Conservation (phyloP, 1,140 invertebrate species). For the Carcinoscorpius rotundicauda region DNA sequence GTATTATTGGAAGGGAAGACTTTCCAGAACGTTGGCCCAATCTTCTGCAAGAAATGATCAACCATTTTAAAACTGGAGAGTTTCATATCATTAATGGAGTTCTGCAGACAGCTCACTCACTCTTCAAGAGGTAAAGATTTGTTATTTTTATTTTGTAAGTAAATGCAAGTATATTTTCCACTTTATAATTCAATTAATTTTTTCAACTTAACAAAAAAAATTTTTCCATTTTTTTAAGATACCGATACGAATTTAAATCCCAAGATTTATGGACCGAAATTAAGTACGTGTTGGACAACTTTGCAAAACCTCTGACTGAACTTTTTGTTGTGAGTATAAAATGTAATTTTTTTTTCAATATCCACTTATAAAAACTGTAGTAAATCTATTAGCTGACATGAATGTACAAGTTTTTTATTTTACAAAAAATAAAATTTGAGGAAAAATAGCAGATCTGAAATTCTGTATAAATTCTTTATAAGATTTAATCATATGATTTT, state of each 20-base stretch:
- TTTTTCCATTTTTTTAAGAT: constrained; percentile 32
- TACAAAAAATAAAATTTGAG: too few relatives aligned
- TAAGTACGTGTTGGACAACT: constrained; percentile 85
- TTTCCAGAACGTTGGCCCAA: constrained; percentile 91
- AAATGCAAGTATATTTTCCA: too few relatives aligned
- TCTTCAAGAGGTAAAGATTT: constrained; percentile 62
- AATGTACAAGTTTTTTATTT: too few relatives aligned
- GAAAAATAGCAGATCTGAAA: too few relatives aligned
- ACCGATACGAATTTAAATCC: constrained; percentile 91
- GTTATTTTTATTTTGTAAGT: neutral
- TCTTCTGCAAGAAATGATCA: constrained; percentile 79
- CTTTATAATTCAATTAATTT: too few relatives aligned
- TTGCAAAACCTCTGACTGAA: constrained; percentile 86
- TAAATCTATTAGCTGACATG: neutral
- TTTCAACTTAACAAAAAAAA: too few relatives aligned
- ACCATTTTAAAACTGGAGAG: constrained; percentile 76
- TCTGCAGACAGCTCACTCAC: constrained; percentile 82
- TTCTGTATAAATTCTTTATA: too few relatives aligned
- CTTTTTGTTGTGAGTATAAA: constrained; percentile 57
- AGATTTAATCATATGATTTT: too few relatives aligned
- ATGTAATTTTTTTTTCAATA: constrained; percentile 3
- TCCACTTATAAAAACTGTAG: neutral
- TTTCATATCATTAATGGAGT: constrained; percentile 93
- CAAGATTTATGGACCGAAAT: constrained; percentile 91
- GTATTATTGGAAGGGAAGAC: constrained; percentile 85